Percentiles rank a stretch among this genome's conserved stretches.
phyloP scores from a whole-genome alignment of 2,888 invertebrate species.

The Selenia dentaria region DNA sequence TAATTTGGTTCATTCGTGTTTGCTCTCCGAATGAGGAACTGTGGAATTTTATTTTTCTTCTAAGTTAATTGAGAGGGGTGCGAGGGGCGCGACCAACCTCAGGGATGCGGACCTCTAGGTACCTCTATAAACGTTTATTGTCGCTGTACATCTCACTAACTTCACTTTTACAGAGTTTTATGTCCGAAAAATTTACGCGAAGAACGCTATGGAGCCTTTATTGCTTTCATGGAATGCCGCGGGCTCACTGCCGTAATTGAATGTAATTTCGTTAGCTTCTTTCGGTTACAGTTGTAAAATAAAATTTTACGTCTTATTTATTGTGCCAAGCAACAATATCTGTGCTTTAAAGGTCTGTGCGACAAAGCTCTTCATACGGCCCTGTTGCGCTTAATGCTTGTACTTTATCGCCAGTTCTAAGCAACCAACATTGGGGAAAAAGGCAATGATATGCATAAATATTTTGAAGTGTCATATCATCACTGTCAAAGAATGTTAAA shows the following conservation, averaged over 20 bases:
- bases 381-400: not conserved
- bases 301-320: slow-evolving; percentile 83
- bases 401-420: not conserved
- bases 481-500: too few relatives aligned
- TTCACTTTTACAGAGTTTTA: slow-evolving; percentile 83
- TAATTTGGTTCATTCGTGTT: slow-evolving; percentile 80
- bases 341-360: slow-evolving; percentile 25
- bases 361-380: slow-evolving; percentile 11
- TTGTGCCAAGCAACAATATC: slow-evolving; percentile 69
- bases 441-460: too few relatives aligned
- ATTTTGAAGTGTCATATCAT: too few relatives aligned
- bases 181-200: slow-evolving; percentile 83
- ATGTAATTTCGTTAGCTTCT: slow-evolving; percentile 83
- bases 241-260: slow-evolving; percentile 70
- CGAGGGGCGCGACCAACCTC: slow-evolving; percentile 17
- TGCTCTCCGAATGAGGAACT: slow-evolving; percentile 70
- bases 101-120: slow-evolving; percentile 32
- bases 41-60: slow-evolving; percentile 70
- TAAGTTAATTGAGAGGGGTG: slow-evolving; percentile 66
- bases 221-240: slow-evolving; percentile 73
- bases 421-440: not conserved
- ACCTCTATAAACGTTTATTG: slow-evolving; percentile 81
- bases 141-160: slow-evolving; percentile 80
- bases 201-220: slow-evolving; percentile 72
- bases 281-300: slow-evolving; percentile 81